Evolutionary conservation across 2,113 vertebrate species (phyloP), one percentile per base, ranked within the genome.

Genomic region (Sylvietta virens): DNA sequence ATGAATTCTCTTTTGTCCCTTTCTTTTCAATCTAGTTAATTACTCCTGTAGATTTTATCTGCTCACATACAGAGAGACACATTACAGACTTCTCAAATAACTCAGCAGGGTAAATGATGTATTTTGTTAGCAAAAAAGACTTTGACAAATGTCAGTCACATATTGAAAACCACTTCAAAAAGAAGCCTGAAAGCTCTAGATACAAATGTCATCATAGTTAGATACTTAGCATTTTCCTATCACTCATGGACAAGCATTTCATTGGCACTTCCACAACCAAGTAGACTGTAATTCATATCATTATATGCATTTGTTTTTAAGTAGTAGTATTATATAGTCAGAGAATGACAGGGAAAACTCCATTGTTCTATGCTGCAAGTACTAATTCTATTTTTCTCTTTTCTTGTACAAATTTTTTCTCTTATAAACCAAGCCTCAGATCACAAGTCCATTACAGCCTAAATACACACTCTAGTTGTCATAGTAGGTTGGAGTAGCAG

Each of bases 1-100:
- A n/a, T 16, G 31, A 48, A 16, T 54, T 60, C 54, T 56, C 64
- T 66, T 94, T 71, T 84, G 39, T 83, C 62, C 27, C 20, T 64
- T 82, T 21, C 45, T 70, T 84, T 91, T 81, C 84, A 37, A 24
- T 57, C 35, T 35, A 64, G 30, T 40, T 81, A 92, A 89, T 83
- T 77, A 61, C 35, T 88, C 44, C n/a, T 39, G 64, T 67, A 90
- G 82, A 88, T 94, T 76, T 86, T 92, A 88, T 88, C 93, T 42
- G 45, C 60, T 81, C 47, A 24, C 47, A 44, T 5, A 50, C 3
- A 45, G 44, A 71, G 18, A 87, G 44, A 54, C 85, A n/a, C 1
- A 7, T 37, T 66, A 67, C 17, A 45, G 76, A 22, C 28, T 48
- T 51, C 50, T 88, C 53, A 85, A 82, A 76, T 60, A 90, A 58